These are phyloP conservation scores for Morus bassanus DNA, from an alignment of 2,797 vertebrate genomes.

Conservation along the genomic window DNA sequence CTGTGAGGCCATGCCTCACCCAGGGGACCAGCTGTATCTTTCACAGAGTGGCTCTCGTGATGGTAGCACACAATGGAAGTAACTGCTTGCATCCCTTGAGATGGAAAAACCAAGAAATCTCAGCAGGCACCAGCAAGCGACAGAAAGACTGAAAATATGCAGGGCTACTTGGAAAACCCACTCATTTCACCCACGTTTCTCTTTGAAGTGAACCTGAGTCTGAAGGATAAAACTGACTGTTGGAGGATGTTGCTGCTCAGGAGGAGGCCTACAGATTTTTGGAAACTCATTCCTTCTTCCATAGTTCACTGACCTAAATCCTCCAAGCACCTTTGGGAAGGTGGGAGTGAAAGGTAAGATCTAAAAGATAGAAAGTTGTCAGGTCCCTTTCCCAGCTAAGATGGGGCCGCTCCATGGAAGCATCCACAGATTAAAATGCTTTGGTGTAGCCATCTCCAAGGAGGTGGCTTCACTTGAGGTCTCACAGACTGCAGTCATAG, in stretches of 20 bases:
- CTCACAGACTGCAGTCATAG: background rate
- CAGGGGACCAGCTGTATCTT: background rate
- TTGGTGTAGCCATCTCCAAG: background rate
- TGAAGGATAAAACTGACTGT: background rate
- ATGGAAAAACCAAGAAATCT: background rate
- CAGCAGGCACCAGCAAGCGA: background rate
- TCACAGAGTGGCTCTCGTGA: background rate
- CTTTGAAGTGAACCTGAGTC: background rate
- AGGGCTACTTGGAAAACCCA: background rate
- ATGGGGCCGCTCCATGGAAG: background rate
- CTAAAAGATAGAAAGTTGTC: background rate
- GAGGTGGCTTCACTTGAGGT: background rate
- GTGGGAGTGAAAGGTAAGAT: background rate
- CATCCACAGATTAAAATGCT: background rate
- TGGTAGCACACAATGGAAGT: background rate
- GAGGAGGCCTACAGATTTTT: background rate
- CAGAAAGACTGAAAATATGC: background rate
- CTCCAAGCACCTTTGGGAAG: background rate
- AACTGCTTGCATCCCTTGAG: background rate
- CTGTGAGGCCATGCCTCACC: background rate
- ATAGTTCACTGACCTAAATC: background rate
- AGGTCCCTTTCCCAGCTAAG: background rate
- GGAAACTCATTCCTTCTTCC: background rate
- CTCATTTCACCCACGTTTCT: background rate
- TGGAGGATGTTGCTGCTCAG: background rate